Evolutionary conservation across 2,797 vertebrate genomes (phyloP).

Genomic region (Falco biarmicus): DNA sequence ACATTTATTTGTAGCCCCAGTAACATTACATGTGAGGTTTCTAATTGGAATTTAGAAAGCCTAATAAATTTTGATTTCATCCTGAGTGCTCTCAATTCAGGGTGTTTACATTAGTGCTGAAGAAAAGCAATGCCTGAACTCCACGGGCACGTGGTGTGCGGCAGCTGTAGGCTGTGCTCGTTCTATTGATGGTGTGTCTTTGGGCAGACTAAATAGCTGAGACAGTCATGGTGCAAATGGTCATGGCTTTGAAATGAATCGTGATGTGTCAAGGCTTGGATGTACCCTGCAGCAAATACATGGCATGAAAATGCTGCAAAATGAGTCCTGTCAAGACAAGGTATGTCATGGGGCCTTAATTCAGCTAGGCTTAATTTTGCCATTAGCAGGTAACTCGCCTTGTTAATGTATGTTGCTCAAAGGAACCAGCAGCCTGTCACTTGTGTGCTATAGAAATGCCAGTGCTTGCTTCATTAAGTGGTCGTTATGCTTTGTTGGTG

Average conservation of each 20-base stretch:
- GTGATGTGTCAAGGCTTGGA: not conserved
- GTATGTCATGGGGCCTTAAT: not conserved
- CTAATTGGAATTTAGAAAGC: constrained; percentile 54
- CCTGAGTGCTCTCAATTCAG: not conserved
- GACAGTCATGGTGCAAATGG: not conserved
- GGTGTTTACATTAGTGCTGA: not conserved
- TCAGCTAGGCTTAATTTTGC: not conserved
- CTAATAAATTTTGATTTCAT: constrained; percentile 45
- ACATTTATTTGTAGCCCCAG: constrained; percentile 13
- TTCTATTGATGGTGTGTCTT: rapidly evolving
- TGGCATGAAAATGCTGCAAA: not conserved
- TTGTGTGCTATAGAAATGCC: not conserved
- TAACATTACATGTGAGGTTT: not conserved
- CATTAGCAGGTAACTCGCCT: not conserved
- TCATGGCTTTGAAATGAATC: not conserved
- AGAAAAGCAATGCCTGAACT: not conserved
- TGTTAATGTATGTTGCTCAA: not conserved
- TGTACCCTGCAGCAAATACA: not conserved
- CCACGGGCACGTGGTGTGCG: rapidly evolving
- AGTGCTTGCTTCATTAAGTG: not conserved
- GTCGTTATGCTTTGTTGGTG: not conserved
- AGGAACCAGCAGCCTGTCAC: not conserved
- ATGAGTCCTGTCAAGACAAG: not conserved
- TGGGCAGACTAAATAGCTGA: not conserved
- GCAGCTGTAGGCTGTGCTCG: rapidly evolving